Base-by-base conservation (phyloP, 2,113 vertebrate genomes). In the Sigmodon hispidus region DNA sequence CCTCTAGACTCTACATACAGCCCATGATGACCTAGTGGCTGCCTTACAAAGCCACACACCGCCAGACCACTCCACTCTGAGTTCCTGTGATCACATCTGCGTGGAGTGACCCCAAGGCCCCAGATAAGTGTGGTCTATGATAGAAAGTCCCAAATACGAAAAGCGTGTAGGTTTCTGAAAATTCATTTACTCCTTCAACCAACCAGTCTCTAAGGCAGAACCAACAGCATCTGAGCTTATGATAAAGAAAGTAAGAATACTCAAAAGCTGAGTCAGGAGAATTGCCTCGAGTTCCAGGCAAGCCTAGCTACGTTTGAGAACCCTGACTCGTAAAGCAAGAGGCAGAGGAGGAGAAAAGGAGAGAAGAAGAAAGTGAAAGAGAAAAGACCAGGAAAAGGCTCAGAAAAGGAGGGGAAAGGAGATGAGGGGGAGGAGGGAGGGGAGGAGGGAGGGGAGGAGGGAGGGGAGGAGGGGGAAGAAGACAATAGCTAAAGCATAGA, bases 71-170 rank as follows among this genome's bases (percentile, higher is more conserved):
- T 48, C 15, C 3, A 7, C 26, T 80, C n/a, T 19, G 81, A 84
- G 48, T 24, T 15, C 36, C 34, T 3, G 7, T 52, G 65, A 52
- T n/a, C 16, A 9, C 67, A 26, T 40, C 16, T n/a, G 17, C 5
- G 2, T 48, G 52, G 13, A 1, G 1, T 86, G 61, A 86, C 61
- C 31, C 3, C 0, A 0, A 79, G 50, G 10, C 55, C 45, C 83
- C 34, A 2, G 16, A 5, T 40, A 17, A 61, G 8, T 15, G 11
- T 26, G 11, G 72, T 19, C 17, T 29, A 1, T 6, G 7, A 6
- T 2, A 6, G 24, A 4, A 50, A 4, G 26, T 34, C 22, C 59
- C 3, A 15, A 43, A 3, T 11, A 5, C 43, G 1, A 24, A 59
- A 48, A 1, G 40, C 21, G 59, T 4, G n/a, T 22, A 69, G 63